Conservation (phyloP, 2,888 invertebrate genomes). For the Chesias legatella region DNA sequence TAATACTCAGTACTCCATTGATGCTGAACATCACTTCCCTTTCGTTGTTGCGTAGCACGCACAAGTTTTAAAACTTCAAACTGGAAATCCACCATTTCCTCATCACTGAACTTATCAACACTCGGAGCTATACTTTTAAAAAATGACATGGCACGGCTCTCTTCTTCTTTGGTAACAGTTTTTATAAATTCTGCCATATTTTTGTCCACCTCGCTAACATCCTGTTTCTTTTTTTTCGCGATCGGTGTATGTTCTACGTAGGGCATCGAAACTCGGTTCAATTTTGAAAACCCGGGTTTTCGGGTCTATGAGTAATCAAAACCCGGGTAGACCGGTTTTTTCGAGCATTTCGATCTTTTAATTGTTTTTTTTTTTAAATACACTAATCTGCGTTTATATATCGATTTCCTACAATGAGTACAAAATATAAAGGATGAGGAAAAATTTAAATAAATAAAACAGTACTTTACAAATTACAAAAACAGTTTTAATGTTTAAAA, state of each 20-base stretch:
- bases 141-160: background rate
- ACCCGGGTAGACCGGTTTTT: too few relatives aligned
- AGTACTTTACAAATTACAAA: too few relatives aligned
- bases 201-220: background rate
- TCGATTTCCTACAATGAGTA: too few relatives aligned
- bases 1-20: background rate
- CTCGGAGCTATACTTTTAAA: constrained; percentile 1
- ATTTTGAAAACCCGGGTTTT: too few relatives aligned
- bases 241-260: background rate
- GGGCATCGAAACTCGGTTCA: too few relatives aligned
- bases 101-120: constrained; percentile 2
- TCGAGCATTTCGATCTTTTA: too few relatives aligned
- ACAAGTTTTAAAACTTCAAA: background rate
- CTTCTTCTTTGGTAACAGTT: background rate
- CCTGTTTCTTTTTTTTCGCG: constrained; percentile 1
- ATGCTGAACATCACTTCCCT: background rate
- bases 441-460: too few relatives aligned
- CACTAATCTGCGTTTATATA: too few relatives aligned
- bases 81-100: constrained; percentile 1
- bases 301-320: too few relatives aligned
- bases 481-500: background rate
- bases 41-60: background rate
- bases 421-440: too few relatives aligned
- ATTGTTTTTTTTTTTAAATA: too few relatives aligned
- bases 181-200: background rate